These are phyloP conservation scores for Solenopsis fugax DNA, from an alignment of 1,140 invertebrate species.

Conservation along the genomic window DNA sequence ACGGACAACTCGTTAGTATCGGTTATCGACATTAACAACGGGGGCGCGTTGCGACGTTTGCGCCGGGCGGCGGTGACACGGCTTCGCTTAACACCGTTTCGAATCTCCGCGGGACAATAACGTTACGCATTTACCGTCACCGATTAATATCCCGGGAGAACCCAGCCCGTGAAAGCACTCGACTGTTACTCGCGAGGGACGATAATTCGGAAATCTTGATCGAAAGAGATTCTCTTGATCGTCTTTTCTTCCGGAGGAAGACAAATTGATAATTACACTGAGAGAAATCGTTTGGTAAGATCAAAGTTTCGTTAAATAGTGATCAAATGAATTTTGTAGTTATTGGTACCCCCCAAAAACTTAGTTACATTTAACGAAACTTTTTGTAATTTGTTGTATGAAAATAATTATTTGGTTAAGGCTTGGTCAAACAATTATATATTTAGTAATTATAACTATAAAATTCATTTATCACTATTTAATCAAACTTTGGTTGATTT, in stretches of 20 bases:
- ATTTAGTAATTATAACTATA: too few relatives aligned
- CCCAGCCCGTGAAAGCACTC: not conserved
- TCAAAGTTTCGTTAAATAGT: too few relatives aligned
- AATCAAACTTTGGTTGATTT: too few relatives aligned
- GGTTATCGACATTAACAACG: slow-evolving; percentile 60
- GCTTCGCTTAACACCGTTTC: slow-evolving; percentile 54
- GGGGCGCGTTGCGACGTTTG: slow-evolving; percentile 2
- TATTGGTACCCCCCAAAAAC: too few relatives aligned
- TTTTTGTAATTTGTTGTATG: too few relatives aligned
- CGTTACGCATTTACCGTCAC: slow-evolving; percentile 43
- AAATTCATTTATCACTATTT: too few relatives aligned
- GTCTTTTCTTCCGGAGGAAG: not conserved
- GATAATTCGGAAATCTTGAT: slow-evolving; percentile 37
- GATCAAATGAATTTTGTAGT: too few relatives aligned
- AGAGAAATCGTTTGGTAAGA: too few relatives aligned
- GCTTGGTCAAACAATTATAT: too few relatives aligned
- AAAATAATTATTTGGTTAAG: too few relatives aligned
- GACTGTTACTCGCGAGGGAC: not conserved
- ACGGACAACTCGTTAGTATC: slow-evolving; percentile 60
- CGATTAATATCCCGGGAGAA: slow-evolving; percentile 43
- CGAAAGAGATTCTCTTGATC: not conserved
- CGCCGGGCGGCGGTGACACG: not conserved
- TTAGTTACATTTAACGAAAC: too few relatives aligned
- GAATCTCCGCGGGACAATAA: slow-evolving; percentile 44
- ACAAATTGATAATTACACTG: not conserved